Percentiles rank a stretch among this genome's conserved stretches.
Conservation (phyloP, 2,113 vertebrate species). For the Seriola quinqueradiata region DNA sequence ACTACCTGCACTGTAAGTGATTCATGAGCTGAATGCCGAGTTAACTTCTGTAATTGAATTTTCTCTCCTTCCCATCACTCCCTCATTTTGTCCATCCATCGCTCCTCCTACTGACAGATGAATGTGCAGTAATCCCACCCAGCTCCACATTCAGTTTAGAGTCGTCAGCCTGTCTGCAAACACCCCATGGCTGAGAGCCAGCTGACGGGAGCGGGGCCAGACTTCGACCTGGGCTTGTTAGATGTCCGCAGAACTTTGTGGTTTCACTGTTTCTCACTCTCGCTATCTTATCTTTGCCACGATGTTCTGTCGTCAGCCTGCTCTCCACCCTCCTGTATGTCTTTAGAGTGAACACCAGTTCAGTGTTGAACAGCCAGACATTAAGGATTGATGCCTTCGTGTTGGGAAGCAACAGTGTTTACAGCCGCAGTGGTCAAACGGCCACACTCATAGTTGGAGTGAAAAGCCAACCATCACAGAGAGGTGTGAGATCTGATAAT, state of each 20-base stretch:
- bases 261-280: conserved; percentile 20
- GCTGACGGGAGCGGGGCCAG: conserved; percentile 28
- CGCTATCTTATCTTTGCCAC: conserved; percentile 14
- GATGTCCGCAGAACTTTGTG: conserved; percentile 4
- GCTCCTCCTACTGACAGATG: conserved; percentile 33
- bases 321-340: neutral
- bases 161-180: conserved; percentile 38
- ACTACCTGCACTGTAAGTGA: conserved; percentile 32
- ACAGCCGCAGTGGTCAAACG: no score
- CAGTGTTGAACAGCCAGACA: neutral
- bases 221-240: conserved; percentile 29
- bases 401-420: neutral
- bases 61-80: conserved; percentile 12
- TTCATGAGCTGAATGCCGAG: conserved; percentile 37
- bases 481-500: neutral
- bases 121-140: conserved; percentile 28
- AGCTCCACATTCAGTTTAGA: conserved; percentile 22
- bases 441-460: no score
- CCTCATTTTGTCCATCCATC: conserved; percentile 9
- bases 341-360: neutral
- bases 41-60: conserved; percentile 45
- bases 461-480: neutral
- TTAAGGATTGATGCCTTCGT: neutral
- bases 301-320: neutral
- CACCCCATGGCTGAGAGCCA: conserved; percentile 17